Percentiles rank a stretch among this genome's conserved stretches.
Conservation (phyloP, 2,888 invertebrate genomes). For the Cecidostiba fungosa region DNA sequence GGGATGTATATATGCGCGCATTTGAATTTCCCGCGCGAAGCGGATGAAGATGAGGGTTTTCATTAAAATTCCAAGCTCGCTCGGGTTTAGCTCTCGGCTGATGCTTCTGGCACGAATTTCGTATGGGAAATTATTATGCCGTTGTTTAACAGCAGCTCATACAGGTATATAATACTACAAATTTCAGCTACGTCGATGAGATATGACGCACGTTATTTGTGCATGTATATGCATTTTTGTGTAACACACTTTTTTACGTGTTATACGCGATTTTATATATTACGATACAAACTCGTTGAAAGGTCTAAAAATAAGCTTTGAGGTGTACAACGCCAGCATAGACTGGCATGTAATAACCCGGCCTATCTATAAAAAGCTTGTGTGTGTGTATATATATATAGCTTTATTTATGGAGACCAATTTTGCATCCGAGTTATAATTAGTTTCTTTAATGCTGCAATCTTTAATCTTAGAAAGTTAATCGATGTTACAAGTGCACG, state of each 20-base stretch:
- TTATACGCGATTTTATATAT: not conserved
- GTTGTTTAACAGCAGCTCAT: not conserved
- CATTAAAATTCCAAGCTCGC: slow-evolving; percentile 29
- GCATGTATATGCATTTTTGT: no score
- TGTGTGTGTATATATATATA: no score
- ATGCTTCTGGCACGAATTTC: not conserved
- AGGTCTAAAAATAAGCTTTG: not conserved
- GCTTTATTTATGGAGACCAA: not conserved
- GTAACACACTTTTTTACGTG: no score
- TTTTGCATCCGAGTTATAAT: not conserved
- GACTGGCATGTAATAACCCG: not conserved
- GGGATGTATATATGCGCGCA: not conserved
- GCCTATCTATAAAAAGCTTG: not conserved
- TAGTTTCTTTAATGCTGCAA: not conserved
- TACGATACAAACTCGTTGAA: not conserved
- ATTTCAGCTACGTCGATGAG: no score
- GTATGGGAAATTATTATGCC: not conserved
- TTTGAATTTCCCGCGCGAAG: slow-evolving; percentile 27
- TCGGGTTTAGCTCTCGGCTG: not conserved
- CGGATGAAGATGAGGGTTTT: slow-evolving; percentile 1
- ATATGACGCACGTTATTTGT: no score
- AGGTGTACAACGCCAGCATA: not conserved
- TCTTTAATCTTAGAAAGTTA: slow-evolving; percentile 11
- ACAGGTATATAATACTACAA: no score
- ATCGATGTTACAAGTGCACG: not conserved